Conservation (phyloP, 2,797 vertebrate genomes). For the Darevskia nairensis region DNA sequence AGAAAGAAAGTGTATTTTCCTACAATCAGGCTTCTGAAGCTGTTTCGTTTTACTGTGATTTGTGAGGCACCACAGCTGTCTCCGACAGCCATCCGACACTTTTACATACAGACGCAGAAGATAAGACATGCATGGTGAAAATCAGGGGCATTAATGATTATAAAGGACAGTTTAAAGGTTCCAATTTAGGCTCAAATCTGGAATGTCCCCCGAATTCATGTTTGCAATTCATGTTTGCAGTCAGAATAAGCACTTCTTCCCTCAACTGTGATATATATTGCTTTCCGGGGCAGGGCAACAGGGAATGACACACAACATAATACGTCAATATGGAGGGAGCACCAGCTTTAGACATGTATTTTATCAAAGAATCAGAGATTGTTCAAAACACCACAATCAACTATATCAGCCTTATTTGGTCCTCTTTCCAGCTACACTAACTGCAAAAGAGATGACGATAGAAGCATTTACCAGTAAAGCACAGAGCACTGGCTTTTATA, state of each 20-base stretch:
- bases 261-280: neutral
- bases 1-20: neutral
- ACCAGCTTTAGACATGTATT: neutral
- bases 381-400: too few relatives aligned
- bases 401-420: neutral
- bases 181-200: neutral
- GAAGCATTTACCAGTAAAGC: neutral
- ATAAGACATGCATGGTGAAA: neutral
- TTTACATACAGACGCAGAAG: neutral
- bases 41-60: neutral
- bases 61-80: neutral
- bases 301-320: neutral
- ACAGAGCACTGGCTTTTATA: neutral
- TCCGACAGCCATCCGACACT: neutral
- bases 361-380: neutral
- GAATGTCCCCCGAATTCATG: neutral
- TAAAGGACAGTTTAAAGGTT: neutral
- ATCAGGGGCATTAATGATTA: neutral
- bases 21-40: neutral
- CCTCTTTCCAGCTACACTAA: neutral
- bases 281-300: neutral
- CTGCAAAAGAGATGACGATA: neutral
- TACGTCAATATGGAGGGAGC: neutral
- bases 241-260: neutral
- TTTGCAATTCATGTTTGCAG: neutral